Evolutionary conservation across 1,140 invertebrate species (phyloP), one percentile per base, ranked within the genome.

Genomic region (Solenopsis fugax): DNA sequence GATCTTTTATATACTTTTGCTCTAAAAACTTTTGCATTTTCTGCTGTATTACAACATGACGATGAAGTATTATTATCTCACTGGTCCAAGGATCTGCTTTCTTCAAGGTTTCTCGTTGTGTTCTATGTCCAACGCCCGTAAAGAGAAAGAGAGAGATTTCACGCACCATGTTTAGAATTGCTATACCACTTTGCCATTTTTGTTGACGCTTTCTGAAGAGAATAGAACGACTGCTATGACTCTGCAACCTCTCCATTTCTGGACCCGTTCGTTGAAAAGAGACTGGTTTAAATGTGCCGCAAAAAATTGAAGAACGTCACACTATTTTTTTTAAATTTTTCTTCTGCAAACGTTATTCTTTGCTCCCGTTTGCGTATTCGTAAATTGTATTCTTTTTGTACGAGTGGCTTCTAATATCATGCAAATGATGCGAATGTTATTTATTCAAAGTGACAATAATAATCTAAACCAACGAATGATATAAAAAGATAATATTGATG

Each of bases 81-180:
- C n/a, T 16, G 21, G 34, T 71, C 16, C 41, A 10, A 67, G 16
- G 12, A 3, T n/a, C 10, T 45, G 67, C 29, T 52, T 52, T 54
- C n/a, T 6, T 84, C 41, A 62, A 60, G 41, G 37, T 24, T 72
- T 37, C 37, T 34, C 16, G 12, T 45, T 72, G 21, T 29, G 24
- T 29, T 73, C 9, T 41, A 34, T 60, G 2, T 45, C 16, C 13
- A 24, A 82, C 24, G 12, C 0, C 34, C 54, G 6, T 48, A 16
- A 73, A 60, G 50, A 69, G 24, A 73, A 41, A 82, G 12, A 73
- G 54, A 82, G 12, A 56, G n/a, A n/a, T 24, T 84, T 75, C 21
- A 50, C 41, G 80, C 54, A n/a, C 69, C 69, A 75, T 60, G 41
- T 84, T 73, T 84, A 84, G 54, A 58, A 84, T 81, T 9, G 37